Conservation (phyloP, 2,113 vertebrate genomes). For the Synchiropus splendidus region DNA sequence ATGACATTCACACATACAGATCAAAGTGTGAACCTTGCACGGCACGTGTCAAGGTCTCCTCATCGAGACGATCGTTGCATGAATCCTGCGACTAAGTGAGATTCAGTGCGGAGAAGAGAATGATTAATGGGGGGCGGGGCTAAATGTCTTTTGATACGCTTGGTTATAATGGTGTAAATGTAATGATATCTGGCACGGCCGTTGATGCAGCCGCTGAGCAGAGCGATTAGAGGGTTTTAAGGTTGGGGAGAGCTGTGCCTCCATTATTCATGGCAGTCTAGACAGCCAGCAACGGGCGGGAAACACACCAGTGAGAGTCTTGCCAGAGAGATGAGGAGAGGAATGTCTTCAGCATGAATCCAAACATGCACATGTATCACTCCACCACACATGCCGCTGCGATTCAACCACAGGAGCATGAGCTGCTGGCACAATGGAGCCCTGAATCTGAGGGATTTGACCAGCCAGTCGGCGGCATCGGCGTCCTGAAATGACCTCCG, state of each 20-base stretch:
- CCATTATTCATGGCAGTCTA: slow-evolving; percentile 61
- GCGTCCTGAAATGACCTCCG: slow-evolving; percentile 33
- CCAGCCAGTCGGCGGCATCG: slow-evolving; percentile 18
- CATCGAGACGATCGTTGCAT: no score
- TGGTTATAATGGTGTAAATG: slow-evolving; percentile 31
- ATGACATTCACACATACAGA: no score
- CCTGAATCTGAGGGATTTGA: slow-evolving; percentile 17
- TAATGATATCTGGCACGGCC: slow-evolving; percentile 41
- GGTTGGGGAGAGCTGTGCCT: slow-evolving; percentile 36
- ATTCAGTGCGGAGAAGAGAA: slow-evolving; percentile 1
- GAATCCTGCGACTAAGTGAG: no score
- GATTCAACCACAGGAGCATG: slow-evolving; percentile 7
- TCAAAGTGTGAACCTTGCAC: no score
- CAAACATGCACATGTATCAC: slow-evolving; percentile 16
- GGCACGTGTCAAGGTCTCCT: no score
- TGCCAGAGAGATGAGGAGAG: slow-evolving; percentile 41
- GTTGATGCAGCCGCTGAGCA: slow-evolving; percentile 51
- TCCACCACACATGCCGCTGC: slow-evolving; percentile 8
- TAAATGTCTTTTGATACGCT: slow-evolving; percentile 15
- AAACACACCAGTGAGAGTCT: slow-evolving; percentile 39
- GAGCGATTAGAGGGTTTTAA: slow-evolving; percentile 40
- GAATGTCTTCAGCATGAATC: slow-evolving; percentile 30
- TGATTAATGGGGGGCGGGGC: slow-evolving; percentile 1
- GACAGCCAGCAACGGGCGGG: slow-evolving; percentile 38
- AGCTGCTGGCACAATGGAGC: slow-evolving; percentile 3